phyloP scores from a whole-genome alignment of 2,113 vertebrate genomes.

The Coreoperca whiteheadi region DNA sequence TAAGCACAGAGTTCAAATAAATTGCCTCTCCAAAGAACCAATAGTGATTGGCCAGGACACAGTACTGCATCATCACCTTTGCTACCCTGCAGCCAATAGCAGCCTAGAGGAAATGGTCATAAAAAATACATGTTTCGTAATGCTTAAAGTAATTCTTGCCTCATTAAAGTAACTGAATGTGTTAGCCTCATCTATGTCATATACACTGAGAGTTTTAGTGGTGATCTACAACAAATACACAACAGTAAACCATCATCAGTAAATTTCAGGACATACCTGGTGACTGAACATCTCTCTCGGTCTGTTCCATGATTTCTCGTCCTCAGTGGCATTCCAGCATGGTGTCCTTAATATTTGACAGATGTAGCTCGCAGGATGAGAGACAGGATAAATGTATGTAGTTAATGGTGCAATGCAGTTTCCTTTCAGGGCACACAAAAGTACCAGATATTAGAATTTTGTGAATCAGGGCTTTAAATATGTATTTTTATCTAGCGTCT shows the following conservation, averaged over 20 bases:
- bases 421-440: conserved; percentile 75
- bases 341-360: conserved; percentile 85
- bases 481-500: not conserved
- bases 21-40: conserved; percentile 90
- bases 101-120: conserved; percentile 67
- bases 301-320: conserved; percentile 76
- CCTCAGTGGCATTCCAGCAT: conserved; percentile 86
- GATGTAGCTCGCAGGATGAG: conserved; percentile 87
- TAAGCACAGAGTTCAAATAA: conserved; percentile 89
- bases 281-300: conserved; percentile 84
- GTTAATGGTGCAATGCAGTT: conserved; percentile 88
- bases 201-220: not conserved
- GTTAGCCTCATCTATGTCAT: not conserved
- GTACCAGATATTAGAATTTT: not conserved
- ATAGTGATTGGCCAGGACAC: conserved; percentile 89
- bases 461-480: not conserved
- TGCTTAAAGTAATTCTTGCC: not conserved
- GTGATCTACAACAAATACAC: not conserved
- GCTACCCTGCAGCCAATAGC: conserved; percentile 86
- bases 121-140: not conserved
- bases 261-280: conserved; percentile 59
- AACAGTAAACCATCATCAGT: not conserved
- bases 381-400: conserved; percentile 85
- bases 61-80: conserved; percentile 89
- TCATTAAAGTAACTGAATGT: not conserved